Base-by-base conservation (phyloP, 1,140 invertebrate genomes). In the Tetranychus urticae region DNA sequence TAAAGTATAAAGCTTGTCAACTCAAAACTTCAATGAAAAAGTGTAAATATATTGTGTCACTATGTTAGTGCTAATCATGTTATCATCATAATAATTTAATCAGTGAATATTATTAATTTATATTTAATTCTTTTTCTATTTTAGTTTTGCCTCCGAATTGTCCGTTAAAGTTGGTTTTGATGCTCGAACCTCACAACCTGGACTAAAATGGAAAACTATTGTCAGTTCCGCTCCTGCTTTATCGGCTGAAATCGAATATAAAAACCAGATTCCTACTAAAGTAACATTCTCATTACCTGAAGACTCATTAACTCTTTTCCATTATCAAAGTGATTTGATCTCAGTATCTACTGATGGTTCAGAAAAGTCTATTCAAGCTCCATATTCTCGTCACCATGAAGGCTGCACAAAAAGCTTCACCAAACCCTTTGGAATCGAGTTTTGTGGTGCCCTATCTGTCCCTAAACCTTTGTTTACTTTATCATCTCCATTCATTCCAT, bases 221-320 rank as follows among this genome's bases (percentile, higher is more conserved):
- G 3, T 63, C 14, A 39, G 23, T n/a, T 47, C 61, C 2, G 61
- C 61, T 2, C 63, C 63, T 23, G 46, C 48, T 12, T 12, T 63
- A 1, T 23, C 64, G 2, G 42, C 42, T n/a, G 3, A 35, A 10
- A 10, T 42, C 39, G 10, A 42, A 42, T 42, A 42, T 10, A 42
- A 42, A 10, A 42, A 42, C 10, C 10, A 5, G 10, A 42, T 42
- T 42, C 39, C 39, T 6, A 10, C 10, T 42, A 42, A 42, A 6
- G 39, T 42, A 5, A 42, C 39, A 6, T 42, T 42, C 5, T 42
- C 39, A 5, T 0, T 42, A 6, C 39, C 39, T 6, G 10, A 42
- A 10, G 39, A 42, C 5, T 6, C 39, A 6, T 1, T 42, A 42
- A 42, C 39, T 10, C 39, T 42, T 42, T 42, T 42, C 39, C 39